phyloP scores from a whole-genome alignment of 2,888 invertebrate species.

The Torymus aiolomorphi region DNA sequence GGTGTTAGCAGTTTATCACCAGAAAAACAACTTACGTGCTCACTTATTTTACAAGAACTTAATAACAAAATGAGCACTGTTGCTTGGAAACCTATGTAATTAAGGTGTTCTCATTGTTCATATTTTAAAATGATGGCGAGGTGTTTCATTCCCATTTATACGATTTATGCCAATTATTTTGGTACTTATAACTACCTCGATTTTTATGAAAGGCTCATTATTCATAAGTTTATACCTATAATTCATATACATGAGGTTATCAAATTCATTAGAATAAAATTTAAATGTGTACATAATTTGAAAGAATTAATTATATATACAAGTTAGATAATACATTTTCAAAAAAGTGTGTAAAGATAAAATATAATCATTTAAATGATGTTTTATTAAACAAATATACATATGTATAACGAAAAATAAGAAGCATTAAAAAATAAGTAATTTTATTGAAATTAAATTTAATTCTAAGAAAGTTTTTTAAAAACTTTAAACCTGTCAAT shows the following conservation, averaged over 20 bases:
- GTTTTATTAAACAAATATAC: neutral
- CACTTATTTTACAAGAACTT: constrained; percentile 85
- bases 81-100: constrained; percentile 81
- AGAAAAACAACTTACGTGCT: constrained; percentile 84
- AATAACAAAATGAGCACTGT: constrained; percentile 86
- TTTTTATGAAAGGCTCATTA: constrained; percentile 41
- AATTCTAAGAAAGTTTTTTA: neutral
- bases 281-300: constrained; percentile 47
- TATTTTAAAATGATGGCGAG: constrained; percentile 19
- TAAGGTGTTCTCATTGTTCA: constrained; percentile 19
- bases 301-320: constrained; percentile 29
- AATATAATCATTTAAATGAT: neutral
- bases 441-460: neutral
- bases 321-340: constrained; percentile 31
- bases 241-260: constrained; percentile 35
- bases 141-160: constrained; percentile 40
- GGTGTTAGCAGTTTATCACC: constrained; percentile 77
- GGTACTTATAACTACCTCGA: constrained; percentile 51
- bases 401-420: neutral
- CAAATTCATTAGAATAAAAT: constrained; percentile 28
- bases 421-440: too few relatives aligned
- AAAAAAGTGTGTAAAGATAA: constrained; percentile 33
- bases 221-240: constrained; percentile 39
- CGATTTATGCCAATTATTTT: constrained; percentile 39
- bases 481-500: neutral